These are phyloP conservation scores for Phyto melanocephala DNA, from an alignment of 2,888 invertebrate species.

Conservation along the genomic window DNA sequence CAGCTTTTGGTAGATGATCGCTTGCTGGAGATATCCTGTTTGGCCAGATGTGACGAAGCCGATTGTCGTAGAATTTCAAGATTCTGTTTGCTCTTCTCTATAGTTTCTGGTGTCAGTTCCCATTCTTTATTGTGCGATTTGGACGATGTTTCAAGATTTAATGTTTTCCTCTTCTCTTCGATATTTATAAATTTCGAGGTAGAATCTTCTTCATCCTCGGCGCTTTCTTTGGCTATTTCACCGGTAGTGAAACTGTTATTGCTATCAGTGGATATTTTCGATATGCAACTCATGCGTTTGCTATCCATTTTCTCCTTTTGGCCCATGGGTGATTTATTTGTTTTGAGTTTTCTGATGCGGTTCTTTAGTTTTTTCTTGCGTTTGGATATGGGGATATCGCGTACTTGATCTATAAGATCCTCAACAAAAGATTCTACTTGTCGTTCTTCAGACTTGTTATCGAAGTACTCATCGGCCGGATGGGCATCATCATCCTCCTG, in stretches of 20 bases:
- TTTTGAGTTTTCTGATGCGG: conserved; percentile 68
- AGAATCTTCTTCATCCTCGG: conserved; percentile 70
- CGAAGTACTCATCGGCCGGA: conserved; percentile 85
- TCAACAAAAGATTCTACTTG: conserved; percentile 81
- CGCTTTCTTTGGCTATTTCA: conserved; percentile 70
- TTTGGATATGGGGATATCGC: conserved; percentile 69
- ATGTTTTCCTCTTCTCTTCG: conserved; percentile 75
- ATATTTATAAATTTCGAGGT: conserved; percentile 73
- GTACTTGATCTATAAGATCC: conserved; percentile 81
- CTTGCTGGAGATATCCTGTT: conserved; percentile 69
- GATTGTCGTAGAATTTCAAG: conserved; percentile 78
- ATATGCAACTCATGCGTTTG: conserved; percentile 78
- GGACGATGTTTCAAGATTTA: conserved; percentile 72
- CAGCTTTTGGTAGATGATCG: conserved; percentile 67
- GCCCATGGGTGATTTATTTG: conserved; percentile 61
- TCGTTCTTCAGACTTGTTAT: conserved; percentile 65
- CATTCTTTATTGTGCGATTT: conserved; percentile 72
- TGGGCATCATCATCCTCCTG: conserved; percentile 80
- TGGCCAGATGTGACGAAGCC: conserved; percentile 70
- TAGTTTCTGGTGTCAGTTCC: conserved; percentile 74
- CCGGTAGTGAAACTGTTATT: conserved; percentile 72
- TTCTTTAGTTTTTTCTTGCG: conserved; percentile 61
- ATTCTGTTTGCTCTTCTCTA: conserved; percentile 79
- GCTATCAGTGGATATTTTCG: conserved; percentile 78
- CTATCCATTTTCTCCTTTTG: conserved; percentile 69